Conservation (phyloP, 2,797 vertebrate genomes). For the Crenuchus spilurus region DNA sequence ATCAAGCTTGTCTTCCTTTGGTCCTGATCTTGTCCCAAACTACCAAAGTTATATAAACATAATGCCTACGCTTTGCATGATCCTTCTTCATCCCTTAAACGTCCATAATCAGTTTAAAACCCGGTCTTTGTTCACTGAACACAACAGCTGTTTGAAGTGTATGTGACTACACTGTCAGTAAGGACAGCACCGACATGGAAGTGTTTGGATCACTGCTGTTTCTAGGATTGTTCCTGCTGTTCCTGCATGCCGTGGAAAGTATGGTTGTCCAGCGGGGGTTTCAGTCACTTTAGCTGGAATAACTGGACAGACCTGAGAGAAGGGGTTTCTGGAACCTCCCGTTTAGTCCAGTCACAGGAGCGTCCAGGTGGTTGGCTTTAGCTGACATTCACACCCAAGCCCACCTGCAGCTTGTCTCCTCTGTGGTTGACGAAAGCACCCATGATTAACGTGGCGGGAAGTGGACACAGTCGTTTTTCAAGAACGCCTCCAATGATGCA, state of each 20-base stretch:
- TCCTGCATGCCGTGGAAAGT: not conserved
- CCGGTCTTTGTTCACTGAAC: not conserved
- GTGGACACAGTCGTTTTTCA: conserved; percentile 89
- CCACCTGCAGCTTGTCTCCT: conserved; percentile 89
- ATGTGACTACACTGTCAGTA: not conserved
- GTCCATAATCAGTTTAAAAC: not conserved
- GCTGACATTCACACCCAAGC: conserved; percentile 78
- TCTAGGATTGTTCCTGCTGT: not conserved
- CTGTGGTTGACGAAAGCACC: conserved; percentile 95
- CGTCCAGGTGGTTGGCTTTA: not conserved
- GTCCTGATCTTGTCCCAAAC: not conserved
- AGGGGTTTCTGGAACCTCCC: conserved; percentile 8
- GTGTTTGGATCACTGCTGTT: conserved; percentile 6
- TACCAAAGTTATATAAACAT: not conserved
- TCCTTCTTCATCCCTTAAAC: not conserved
- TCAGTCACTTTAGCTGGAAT: not conserved
- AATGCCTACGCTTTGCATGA: not conserved
- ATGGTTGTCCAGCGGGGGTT: conserved; percentile 20
- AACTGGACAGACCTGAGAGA: conserved; percentile 47
- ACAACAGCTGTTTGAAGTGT: not conserved
- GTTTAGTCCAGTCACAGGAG: not conserved
- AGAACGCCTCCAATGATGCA: conserved; percentile 93
- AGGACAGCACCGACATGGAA: conserved; percentile 26
- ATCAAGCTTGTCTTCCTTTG: not conserved
- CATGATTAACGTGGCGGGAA: conserved; percentile 92